Evolutionary conservation across 1,140 invertebrate genomes (phyloP), one percentile per base, ranked within the genome.

Genomic region (Drosophila pallidifrons): DNA sequence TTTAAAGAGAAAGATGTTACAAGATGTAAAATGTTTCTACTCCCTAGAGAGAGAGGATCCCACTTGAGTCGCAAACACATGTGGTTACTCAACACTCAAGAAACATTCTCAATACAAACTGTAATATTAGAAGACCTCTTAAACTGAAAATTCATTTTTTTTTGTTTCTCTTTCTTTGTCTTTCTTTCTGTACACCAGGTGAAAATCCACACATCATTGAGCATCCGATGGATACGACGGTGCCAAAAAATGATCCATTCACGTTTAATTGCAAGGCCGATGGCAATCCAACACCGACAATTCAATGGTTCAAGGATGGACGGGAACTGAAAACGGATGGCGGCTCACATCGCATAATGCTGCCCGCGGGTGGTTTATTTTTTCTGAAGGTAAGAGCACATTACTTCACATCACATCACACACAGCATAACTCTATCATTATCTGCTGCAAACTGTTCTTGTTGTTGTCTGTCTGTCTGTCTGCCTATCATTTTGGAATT

Each of bases 171-270:
- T 45, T 66, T 7, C 20, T 20, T 66, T 7, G 15, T 20, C 55
- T 46, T 59, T 28, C 47, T 70, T 74, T 47, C 51, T 59, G 54
- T 2, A 38, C 35, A 25, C 45, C 79, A 93, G 92, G 81, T 81
- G 95, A 96, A 92, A 95, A 95, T 65, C 96, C 96, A n/a, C 93
- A 95, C 67, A 96, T 96, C 74, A 95, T 95, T 20, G 96, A 96
- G 92, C 95, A 96, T 92, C 96, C 96, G 2, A 93, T 94, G 66
- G 95, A 96, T 92, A 94, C 95, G 60, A 95, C 95, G 38, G 95
- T 96, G 49, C 95, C 95, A 25, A 94, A 95, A 81, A 95, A 96
- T 92, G 95, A 95, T 81, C 95, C 95, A 67, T 95, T 94, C 11
- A 95, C 94, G 20, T 93, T 96, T 67, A 95, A 95, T 86, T 96